These are phyloP conservation scores for Myopa testacea DNA, from an alignment of 2,888 invertebrate genomes.

Conservation along the genomic window DNA sequence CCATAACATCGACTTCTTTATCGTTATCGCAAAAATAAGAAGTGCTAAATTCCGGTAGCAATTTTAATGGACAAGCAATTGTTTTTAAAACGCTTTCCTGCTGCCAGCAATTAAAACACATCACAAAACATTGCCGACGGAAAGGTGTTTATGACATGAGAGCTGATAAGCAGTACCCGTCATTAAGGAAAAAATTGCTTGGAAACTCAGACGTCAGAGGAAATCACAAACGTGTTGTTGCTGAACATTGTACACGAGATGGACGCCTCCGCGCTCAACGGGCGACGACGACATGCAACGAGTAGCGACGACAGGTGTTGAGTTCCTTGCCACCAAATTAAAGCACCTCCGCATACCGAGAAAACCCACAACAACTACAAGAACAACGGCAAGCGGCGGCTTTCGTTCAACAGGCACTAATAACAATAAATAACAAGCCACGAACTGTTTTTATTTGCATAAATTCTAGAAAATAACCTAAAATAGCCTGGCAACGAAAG, in stretches of 20 bases:
- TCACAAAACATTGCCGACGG: conserved; percentile 25
- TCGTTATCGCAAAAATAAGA: conserved; percentile 9
- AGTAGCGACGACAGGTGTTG: conserved; percentile 22
- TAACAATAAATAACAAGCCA: conserved; percentile 30
- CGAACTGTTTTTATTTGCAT: conserved; percentile 13
- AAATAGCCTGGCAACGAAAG: background rate
- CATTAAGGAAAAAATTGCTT: background rate
- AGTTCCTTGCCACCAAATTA: conserved; percentile 24
- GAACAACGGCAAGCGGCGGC: conserved; percentile 20
- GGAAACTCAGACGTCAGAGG: conserved; percentile 3
- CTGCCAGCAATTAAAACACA: conserved; percentile 24
- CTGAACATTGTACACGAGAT: background rate
- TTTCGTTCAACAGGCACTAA: background rate
- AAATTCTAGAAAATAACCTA: conserved; percentile 16
- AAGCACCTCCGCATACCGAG: conserved; percentile 17
- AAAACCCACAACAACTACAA: conserved; percentile 21
- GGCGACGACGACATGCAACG: background rate
- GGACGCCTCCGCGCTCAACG: too few species aligned
- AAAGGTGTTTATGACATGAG: conserved; percentile 20
- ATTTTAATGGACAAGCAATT: background rate
- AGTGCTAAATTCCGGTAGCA: conserved; percentile 34
- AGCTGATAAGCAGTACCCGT: conserved; percentile 14
- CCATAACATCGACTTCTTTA: background rate
- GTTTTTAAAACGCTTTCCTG: conserved; percentile 4
- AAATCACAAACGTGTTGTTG: conserved; percentile 11